These are phyloP conservation scores for Apoda limacodes DNA, from an alignment of 2,888 invertebrate genomes.

Conservation along the genomic window DNA sequence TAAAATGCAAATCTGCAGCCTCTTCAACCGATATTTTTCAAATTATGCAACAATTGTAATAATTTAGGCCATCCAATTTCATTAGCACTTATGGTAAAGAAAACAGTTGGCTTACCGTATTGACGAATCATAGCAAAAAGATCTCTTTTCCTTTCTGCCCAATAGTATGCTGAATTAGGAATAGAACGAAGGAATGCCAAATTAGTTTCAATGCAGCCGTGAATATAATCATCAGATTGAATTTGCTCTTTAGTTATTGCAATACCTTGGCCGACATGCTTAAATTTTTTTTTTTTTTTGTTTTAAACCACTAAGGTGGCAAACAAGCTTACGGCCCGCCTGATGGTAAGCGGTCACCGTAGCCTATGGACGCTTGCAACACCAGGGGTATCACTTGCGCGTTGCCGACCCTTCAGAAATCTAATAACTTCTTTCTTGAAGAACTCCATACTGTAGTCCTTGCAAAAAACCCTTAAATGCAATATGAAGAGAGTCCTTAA, in stretches of 20 bases:
- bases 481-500: constrained; percentile 12
- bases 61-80: constrained; percentile 26
- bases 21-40: constrained; percentile 11
- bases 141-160: constrained; percentile 26
- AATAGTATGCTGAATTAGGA: constrained; percentile 28
- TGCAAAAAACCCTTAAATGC: too few species aligned
- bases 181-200: constrained; percentile 25
- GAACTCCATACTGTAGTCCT: too few species aligned
- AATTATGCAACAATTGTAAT: constrained; percentile 22
- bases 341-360: too few species aligned
- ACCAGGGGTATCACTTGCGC: too few species aligned
- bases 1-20: constrained; percentile 16
- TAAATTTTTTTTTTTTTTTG: too few species aligned
- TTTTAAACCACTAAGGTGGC: too few species aligned
- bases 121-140: constrained; percentile 35
- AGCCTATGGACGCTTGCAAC: too few species aligned
- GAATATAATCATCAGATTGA: constrained; percentile 22
- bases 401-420: too few species aligned
- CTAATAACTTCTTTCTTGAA: too few species aligned
- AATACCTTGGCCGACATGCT: constrained; percentile 22
- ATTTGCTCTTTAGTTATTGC: constrained; percentile 25
- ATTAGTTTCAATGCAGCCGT: constrained; percentile 21
- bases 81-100: constrained; percentile 30
- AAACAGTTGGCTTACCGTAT: constrained; percentile 29
- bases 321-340: too few species aligned